These are phyloP conservation scores for Dipodomys spectabilis DNA, from an alignment of 2,113 vertebrate species.

Conservation along the genomic window DNA sequence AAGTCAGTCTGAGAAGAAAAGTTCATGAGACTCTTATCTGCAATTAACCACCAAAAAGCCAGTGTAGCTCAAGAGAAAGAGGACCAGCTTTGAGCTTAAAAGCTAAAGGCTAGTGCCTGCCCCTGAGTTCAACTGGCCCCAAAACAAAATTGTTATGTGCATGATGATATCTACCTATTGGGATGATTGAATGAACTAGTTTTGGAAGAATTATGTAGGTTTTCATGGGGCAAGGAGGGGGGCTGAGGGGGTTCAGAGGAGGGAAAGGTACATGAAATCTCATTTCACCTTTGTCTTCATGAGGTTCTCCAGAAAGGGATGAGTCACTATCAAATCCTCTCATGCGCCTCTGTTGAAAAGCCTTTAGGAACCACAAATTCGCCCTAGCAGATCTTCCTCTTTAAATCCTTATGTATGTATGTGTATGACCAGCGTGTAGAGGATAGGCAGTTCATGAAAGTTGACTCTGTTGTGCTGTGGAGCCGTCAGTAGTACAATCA, in stretches of 20 bases:
- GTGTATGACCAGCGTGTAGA: not conserved
- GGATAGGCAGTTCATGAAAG: conserved; percentile 14
- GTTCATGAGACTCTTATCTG: no score
- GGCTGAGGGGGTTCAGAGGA: not conserved
- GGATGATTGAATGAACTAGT: not conserved
- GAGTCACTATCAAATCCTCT: conserved; percentile 41
- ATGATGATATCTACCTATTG: not conserved
- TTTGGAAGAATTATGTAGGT: not conserved
- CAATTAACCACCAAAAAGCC: no score
- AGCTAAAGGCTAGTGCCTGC: no score
- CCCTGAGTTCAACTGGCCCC: no score
- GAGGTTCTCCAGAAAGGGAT: not conserved
- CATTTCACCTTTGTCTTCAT: not conserved
- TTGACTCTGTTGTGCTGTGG: conserved; percentile 21
- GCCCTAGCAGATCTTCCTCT: not conserved
- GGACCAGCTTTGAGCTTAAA: no score
- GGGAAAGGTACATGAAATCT: not conserved
- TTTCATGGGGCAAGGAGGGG: not conserved
- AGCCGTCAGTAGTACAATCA: conserved; percentile 28
- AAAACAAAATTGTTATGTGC: not conserved
- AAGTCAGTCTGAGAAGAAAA: no score
- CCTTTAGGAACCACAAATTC: not conserved
- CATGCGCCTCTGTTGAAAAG: conserved; percentile 2
- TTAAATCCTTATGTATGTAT: conserved; percentile 19
- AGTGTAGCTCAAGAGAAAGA: no score